Percentiles rank a stretch among this genome's conserved stretches.
phyloP scores from a whole-genome alignment of 2,888 invertebrate species.

The Hypercompe scribonia region DNA sequence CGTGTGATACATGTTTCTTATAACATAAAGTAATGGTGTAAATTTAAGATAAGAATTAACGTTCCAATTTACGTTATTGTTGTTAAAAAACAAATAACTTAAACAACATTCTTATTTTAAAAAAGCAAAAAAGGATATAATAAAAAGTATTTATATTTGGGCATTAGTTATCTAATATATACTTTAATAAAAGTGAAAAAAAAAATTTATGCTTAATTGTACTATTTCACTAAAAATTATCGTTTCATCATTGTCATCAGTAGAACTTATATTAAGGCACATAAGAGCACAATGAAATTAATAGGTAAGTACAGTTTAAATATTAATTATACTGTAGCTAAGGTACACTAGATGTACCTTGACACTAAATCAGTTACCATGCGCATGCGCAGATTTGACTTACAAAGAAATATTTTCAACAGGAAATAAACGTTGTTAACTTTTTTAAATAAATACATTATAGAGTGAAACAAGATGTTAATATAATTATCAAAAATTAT shows the following conservation, averaged over 20 bases:
- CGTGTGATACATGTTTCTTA: neutral
- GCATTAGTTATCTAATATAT: neutral
- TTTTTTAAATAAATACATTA: no score
- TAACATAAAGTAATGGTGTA: neutral
- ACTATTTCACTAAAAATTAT: neutral
- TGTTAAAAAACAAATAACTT: no score
- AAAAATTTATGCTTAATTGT: neutral
- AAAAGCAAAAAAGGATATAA: neutral
- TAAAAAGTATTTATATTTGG: neutral
- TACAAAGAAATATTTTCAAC: neutral
- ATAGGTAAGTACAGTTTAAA: neutral
- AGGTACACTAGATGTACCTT: neutral
- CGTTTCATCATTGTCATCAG: neutral
- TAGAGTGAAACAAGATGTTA: no score
- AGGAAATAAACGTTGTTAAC: neutral
- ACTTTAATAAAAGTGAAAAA: neutral
- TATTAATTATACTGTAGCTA: neutral
- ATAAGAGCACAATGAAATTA: neutral
- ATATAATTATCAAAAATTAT: neutral
- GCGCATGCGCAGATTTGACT: neutral
- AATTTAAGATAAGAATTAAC: neutral
- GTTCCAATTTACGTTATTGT: no score
- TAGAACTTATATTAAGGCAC: conserved; percentile 2
- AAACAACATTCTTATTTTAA: neutral
- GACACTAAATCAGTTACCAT: neutral